Percentiles rank a stretch among this genome's conserved stretches.
Conservation (phyloP, 2,797 vertebrate genomes). For the Halcyon smyrnensis region DNA sequence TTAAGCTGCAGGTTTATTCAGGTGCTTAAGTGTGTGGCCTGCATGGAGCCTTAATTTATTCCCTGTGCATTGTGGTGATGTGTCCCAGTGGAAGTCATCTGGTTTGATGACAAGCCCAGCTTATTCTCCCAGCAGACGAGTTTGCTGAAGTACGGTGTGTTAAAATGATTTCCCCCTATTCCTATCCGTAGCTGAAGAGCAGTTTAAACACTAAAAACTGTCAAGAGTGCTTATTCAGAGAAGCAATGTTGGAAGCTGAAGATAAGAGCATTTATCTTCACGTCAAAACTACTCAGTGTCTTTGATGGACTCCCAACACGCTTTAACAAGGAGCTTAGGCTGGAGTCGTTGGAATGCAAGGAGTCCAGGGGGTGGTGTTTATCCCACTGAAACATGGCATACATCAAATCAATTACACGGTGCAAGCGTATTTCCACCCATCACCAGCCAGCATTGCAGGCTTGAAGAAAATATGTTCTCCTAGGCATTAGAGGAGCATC, state of each 20-base stretch:
- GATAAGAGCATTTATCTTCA: slow-evolving; percentile 52
- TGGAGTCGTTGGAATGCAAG: neutral
- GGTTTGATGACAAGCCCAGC: neutral
- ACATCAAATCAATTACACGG: slow-evolving; percentile 27
- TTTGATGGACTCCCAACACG: neutral
- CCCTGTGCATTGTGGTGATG: neutral
- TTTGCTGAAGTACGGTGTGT: neutral
- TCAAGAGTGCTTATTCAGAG: neutral
- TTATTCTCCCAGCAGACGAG: neutral
- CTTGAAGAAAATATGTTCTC: neutral
- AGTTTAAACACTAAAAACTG: neutral
- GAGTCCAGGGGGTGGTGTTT: slow-evolving; percentile 9
- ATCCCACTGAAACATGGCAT: neutral
- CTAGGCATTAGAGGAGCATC: neutral
- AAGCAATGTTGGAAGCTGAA: neutral
- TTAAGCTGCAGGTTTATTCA: neutral
- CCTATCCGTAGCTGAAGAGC: neutral
- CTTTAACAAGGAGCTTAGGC: slow-evolving; percentile 25
- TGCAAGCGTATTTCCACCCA: neutral
- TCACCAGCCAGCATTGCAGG: neutral
- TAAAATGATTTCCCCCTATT: neutral
- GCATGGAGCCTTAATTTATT: neutral
- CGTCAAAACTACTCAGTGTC: slow-evolving; percentile 23
- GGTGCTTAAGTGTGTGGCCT: neutral
- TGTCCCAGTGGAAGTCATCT: neutral